These are phyloP conservation scores for Xiphophorus couchianus DNA, from an alignment of 2,113 vertebrate species.

Conservation along the genomic window DNA sequence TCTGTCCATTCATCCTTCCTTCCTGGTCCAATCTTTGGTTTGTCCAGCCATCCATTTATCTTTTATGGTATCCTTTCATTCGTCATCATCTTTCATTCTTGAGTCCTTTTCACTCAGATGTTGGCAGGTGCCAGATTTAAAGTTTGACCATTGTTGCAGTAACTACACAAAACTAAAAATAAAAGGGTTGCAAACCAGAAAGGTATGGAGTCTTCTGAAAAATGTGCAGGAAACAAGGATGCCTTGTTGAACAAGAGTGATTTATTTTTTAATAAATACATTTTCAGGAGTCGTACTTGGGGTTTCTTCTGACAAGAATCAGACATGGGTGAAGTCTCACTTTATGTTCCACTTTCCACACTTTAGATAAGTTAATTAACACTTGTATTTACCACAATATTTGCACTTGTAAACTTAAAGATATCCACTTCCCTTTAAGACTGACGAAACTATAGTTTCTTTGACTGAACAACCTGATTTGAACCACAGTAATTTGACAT, in stretches of 20 bases:
- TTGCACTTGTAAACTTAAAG: background rate
- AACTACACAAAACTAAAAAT: background rate
- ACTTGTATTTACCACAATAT: background rate
- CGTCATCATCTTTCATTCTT: too few species aligned
- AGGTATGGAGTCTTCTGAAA: too few species aligned
- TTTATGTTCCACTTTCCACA: background rate
- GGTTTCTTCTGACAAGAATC: background rate
- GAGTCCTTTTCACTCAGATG: too few species aligned
- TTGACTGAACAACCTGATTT: conserved; percentile 11
- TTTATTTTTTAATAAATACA: background rate
- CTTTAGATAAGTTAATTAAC: background rate
- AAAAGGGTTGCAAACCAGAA: too few species aligned
- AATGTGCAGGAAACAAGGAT: background rate
- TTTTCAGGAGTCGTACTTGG: background rate
- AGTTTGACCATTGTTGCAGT: background rate
- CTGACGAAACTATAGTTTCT: conserved; percentile 19
- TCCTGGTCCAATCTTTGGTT: background rate
- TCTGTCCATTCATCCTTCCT: background rate
- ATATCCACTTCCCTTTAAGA: background rate
- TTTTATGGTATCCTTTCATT: background rate
- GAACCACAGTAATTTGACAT: conserved; percentile 14
- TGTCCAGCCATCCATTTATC: background rate
- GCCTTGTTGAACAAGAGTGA: background rate
- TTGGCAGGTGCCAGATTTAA: background rate
- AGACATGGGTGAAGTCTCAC: background rate